Evolutionary conservation across 2,797 vertebrate species (phyloP), one percentile per base, ranked within the genome.

Genomic region (Leucoraja ocellata): DNA sequence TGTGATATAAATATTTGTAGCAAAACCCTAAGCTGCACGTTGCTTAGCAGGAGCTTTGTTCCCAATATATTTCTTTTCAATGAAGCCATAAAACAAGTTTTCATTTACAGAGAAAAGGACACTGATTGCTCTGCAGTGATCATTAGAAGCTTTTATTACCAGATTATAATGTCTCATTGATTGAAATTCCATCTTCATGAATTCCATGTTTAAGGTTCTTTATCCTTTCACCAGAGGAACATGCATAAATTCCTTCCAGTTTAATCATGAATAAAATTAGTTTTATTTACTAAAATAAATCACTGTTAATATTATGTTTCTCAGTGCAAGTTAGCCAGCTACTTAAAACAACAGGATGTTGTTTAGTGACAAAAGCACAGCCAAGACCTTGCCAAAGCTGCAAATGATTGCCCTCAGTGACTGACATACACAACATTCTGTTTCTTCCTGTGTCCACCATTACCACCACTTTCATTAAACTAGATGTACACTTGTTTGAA

Each of bases 221-320:
- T 92, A 68, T 74, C 71, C 46, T 25, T 14, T 92, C 39, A 92
- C 23, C 25, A 92, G 54, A 46, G 39, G 65, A 76, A 92, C 73
- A 39, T 46, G 39, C 23, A 76, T 23, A 73, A 73, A 58, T 5
- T 74, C 13, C 84, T 68, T 92, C 21, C 32, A 32, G 39, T 76
- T 92, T 25, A 65, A 92, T 28, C 18, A 54, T 92, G 71, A 92
- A 46, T 54, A 92, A 92, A 74, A 92, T 58, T 4, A 74, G 71
- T 54, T 74, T 76, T 74, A 71, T 23, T n/a, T 39, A 58, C 46
- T 74, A 92, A 92, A 88, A 68, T 88, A 68, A 18, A 88, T 88
- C 61, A 88, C 90, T 74, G 71, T 76, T 92, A 71, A 54, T 74
- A 76, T 74, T 92, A 54, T 54, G 46, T 76, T n/a, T n/a, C 71